Evolutionary conservation across 2,888 invertebrate species (phyloP).

Genomic region (Koerneria pararmatus): DNA sequence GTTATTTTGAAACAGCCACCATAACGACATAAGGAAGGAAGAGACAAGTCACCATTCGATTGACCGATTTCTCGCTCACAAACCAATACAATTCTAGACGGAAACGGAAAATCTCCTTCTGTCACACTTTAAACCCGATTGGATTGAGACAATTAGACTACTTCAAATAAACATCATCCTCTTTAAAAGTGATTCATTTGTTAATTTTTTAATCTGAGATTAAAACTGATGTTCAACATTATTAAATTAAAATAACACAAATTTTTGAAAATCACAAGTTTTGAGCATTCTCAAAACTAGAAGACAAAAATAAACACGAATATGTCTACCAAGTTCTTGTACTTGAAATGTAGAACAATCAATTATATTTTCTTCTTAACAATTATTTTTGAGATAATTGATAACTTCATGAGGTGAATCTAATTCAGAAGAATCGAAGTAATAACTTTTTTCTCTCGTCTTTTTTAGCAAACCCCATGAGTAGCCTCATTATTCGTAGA

Average conservation of each 20-base stretch:
- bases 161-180: no score
- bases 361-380: conserved; percentile 25
- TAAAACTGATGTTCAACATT: no score
- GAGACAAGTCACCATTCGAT: conserved; percentile 12
- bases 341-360: conserved; percentile 18
- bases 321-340: conserved; percentile 27
- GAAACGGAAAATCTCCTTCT: no score
- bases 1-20: conserved; percentile 19
- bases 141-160: no score
- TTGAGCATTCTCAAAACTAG: no score
- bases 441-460: conserved; percentile 24
- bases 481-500: conserved; percentile 17
- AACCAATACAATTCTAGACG: conserved; percentile 10
- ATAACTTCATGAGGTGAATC: conserved; percentile 23
- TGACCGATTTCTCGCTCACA: conserved; percentile 20
- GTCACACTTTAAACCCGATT: no score
- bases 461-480: conserved; percentile 9
- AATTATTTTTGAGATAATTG: conserved; percentile 24
- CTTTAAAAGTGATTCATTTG: no score
- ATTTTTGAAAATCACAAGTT: no score
- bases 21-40: conserved; percentile 13
- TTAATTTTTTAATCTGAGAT: no score
- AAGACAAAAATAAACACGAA: conserved; percentile 27
- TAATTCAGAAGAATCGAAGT: conserved; percentile 24
- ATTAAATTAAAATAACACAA: no score